Percentiles rank a stretch among this genome's conserved stretches.
These are phyloP conservation scores for Magallana nippona DNA, from an alignment of 2,888 invertebrate genomes.

Conservation along the genomic window DNA sequence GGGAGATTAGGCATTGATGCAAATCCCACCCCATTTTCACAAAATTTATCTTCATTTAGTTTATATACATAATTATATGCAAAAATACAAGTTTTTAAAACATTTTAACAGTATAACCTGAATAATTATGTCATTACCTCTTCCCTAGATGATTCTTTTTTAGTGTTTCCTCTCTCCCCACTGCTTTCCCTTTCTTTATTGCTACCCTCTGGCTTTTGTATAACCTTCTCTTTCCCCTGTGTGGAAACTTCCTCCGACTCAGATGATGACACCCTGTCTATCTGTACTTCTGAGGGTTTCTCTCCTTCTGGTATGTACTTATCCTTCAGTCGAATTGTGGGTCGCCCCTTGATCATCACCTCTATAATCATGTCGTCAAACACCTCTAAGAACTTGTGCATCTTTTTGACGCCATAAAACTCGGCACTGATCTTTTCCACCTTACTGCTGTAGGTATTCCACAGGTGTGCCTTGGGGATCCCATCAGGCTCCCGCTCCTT, in stretches of 20 bases:
- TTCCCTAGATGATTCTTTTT: too few species aligned
- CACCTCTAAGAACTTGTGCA: constrained; percentile 38
- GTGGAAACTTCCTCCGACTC: neutral
- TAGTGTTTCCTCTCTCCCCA: neutral
- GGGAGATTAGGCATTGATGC: too few species aligned
- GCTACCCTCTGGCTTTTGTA: neutral
- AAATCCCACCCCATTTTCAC: too few species aligned
- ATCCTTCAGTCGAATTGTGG: constrained; percentile 28
- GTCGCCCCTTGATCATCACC: constrained; percentile 30
- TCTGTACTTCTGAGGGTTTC: constrained; percentile 36
- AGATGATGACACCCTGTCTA: constrained; percentile 40
- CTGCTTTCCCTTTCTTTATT: too few species aligned
- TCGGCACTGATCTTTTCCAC: constrained; percentile 34
- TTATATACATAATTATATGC: too few species aligned
- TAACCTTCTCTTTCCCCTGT: neutral
- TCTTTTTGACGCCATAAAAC: constrained; percentile 42
- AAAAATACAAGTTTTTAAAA: too few species aligned
- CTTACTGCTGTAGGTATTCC: constrained; percentile 38
- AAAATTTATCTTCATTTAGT: too few species aligned
- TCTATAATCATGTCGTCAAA: constrained; percentile 42
- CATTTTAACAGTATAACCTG: too few species aligned
- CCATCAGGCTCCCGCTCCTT: constrained; percentile 38
- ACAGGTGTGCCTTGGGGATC: constrained; percentile 39
- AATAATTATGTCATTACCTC: too few species aligned
- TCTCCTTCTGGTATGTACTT: constrained; percentile 12